Conservation (phyloP, 92 coral and sea anemone species). For the Palythoa grandiflora region DNA sequence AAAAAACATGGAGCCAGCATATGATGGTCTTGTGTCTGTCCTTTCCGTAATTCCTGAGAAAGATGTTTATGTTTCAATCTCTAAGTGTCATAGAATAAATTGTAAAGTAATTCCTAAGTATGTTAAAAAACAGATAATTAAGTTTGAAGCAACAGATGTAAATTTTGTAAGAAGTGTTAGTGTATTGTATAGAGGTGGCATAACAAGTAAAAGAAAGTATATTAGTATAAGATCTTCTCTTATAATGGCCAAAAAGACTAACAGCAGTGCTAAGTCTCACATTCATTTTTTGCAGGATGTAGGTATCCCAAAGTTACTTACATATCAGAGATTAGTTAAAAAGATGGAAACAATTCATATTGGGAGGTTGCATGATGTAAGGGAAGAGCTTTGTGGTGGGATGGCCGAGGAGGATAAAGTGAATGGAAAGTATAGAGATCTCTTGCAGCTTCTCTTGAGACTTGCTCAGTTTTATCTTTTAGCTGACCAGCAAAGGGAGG, state of each 20-base stretch:
- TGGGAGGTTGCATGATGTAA: constrained; percentile 50
- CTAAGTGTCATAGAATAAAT: constrained; percentile 47
- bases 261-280: constrained; percentile 34
- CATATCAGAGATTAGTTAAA: constrained; percentile 40
- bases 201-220: constrained; percentile 51
- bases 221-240: constrained; percentile 56
- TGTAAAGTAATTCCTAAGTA: constrained; percentile 58
- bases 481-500: constrained; percentile 46
- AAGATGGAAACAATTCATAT: constrained; percentile 54
- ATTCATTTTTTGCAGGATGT: constrained; percentile 38
- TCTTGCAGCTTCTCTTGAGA: constrained; percentile 20
- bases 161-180: constrained; percentile 70
- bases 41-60: not conserved
- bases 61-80: constrained; percentile 10
- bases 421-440: constrained; percentile 63
- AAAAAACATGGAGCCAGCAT: constrained; percentile 3
- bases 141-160: constrained; percentile 48
- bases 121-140: constrained; percentile 45
- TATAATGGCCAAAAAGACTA: constrained; percentile 35
- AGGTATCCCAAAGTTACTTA: constrained; percentile 37
- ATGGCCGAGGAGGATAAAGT: constrained; percentile 51
- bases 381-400: constrained; percentile 58
- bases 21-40: constrained; percentile 1
- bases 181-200: constrained; percentile 58
- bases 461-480: constrained; percentile 47